Evolutionary conservation across 2,888 invertebrate species (phyloP).

Genomic region (Cantharis rustica): DNA sequence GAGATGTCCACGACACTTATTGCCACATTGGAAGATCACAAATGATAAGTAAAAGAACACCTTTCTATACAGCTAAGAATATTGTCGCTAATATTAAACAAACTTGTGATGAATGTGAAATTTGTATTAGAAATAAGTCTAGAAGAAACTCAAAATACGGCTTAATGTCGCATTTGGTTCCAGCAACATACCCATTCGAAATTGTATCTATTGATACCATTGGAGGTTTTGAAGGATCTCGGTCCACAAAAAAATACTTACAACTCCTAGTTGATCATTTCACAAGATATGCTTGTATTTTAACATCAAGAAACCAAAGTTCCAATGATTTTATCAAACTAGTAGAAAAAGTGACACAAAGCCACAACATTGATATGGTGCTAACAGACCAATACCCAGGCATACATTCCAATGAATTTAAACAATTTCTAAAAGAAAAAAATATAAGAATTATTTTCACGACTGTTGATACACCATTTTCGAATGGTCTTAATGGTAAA

Average conservation of each 20-base stretch:
- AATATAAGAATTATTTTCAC: slow-evolving; percentile 28
- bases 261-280: slow-evolving; percentile 45
- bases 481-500: slow-evolving; percentile 39
- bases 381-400: slow-evolving; percentile 44
- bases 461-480: slow-evolving; percentile 31
- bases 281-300: slow-evolving; percentile 41
- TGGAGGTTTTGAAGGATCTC: slow-evolving; percentile 43
- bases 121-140: slow-evolving; percentile 43
- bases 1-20: neutral
- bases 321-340: slow-evolving; percentile 43
- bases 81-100: slow-evolving; percentile 17
- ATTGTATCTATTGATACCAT: slow-evolving; percentile 44
- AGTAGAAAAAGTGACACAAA: slow-evolving; percentile 31
- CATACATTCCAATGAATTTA: slow-evolving; percentile 44
- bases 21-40: neutral
- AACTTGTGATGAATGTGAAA: slow-evolving; percentile 23
- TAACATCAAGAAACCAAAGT: slow-evolving; percentile 40
- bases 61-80: slow-evolving; percentile 8
- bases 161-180: slow-evolving; percentile 34
- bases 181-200: slow-evolving; percentile 38
- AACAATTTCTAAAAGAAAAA: slow-evolving; percentile 37
- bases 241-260: slow-evolving; percentile 44
- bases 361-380: slow-evolving; percentile 36
- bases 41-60: neutral
- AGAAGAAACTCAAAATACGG: slow-evolving; percentile 35